Percentiles rank a stretch among this genome's conserved stretches.
These are phyloP conservation scores for Amphiprion ocellaris DNA, from an alignment of 2,113 vertebrate species.

Conservation along the genomic window DNA sequence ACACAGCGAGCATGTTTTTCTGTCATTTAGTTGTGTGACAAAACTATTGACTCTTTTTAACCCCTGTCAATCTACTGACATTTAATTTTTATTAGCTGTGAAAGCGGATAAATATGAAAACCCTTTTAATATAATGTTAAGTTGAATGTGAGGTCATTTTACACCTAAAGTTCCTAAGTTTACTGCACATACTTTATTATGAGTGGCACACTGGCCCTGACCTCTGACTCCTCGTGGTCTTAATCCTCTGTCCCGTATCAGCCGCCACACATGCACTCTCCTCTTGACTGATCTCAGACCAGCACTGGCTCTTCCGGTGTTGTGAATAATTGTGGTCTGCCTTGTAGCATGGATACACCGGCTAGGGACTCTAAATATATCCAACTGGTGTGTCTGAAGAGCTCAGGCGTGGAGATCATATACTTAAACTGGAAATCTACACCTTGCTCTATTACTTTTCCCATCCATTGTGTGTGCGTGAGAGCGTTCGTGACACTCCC, in stretches of 20 bases:
- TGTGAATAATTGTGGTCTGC: slow-evolving; percentile 76
- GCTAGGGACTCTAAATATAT: slow-evolving; percentile 81
- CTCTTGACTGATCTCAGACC: slow-evolving; percentile 60
- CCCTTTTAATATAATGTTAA: background rate
- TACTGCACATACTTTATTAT: background rate
- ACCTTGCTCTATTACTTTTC: slow-evolving; percentile 55
- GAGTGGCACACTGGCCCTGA: slow-evolving; percentile 8
- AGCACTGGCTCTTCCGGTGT: slow-evolving; percentile 48
- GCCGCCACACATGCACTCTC: slow-evolving; percentile 12
- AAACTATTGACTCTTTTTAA: background rate
- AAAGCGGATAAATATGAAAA: too few species aligned
- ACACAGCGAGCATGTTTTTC: background rate
- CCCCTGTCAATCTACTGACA: background rate
- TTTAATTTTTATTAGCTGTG: too few species aligned
- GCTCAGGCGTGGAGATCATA: slow-evolving; percentile 68
- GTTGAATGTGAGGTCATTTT: background rate
- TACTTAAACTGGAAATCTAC: slow-evolving; percentile 69
- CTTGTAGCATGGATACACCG: slow-evolving; percentile 78
- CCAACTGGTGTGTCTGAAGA: slow-evolving; percentile 72
- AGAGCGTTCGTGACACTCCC: slow-evolving; percentile 17
- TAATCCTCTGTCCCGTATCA: slow-evolving; percentile 43
- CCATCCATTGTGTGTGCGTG: slow-evolving; percentile 58
- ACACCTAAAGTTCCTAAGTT: background rate
- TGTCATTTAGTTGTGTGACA: background rate
- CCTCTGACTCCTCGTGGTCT: slow-evolving; percentile 39